A percentile compares a stretch with the other conserved stretches of the same genome.
These are phyloP conservation scores for Epiblema foenella DNA, from an alignment of 2,888 invertebrate genomes.

Conservation along the genomic window DNA sequence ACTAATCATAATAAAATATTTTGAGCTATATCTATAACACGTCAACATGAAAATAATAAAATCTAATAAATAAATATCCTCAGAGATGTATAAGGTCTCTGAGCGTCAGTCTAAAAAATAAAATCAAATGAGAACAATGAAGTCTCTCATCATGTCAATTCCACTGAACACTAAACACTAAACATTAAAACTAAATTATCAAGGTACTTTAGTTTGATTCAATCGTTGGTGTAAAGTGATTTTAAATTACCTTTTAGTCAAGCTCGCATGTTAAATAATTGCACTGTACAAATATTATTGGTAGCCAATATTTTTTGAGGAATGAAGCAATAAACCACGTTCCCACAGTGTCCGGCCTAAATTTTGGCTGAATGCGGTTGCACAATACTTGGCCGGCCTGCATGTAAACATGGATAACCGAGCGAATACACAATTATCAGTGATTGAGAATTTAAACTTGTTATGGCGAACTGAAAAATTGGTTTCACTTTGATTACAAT, in stretches of 20 bases:
- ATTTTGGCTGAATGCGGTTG: slow-evolving; percentile 38
- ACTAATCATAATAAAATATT: no score
- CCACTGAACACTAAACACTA: no score
- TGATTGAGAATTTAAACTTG: slow-evolving; percentile 72
- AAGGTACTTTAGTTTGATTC: not conserved
- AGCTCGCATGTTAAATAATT: not conserved
- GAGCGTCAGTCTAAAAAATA: no score
- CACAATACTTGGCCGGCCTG: slow-evolving; percentile 62
- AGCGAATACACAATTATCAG: slow-evolving; percentile 67
- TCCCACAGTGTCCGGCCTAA: slow-evolving; percentile 5
- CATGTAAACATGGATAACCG: slow-evolving; percentile 60
- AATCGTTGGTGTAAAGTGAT: not conserved
- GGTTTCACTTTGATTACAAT: slow-evolving; percentile 59
- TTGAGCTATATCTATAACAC: no score
- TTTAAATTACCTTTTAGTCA: not conserved
- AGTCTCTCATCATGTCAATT: no score
- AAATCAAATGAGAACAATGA: no score
- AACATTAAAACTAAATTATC: not conserved
- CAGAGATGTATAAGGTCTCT: no score
- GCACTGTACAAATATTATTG: not conserved
- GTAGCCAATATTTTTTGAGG: not conserved
- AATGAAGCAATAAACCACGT: slow-evolving; percentile 7
- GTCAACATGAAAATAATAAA: no score
- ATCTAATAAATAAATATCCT: no score
- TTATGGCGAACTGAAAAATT: slow-evolving; percentile 65